Base-by-base conservation (phyloP, 1,140 invertebrate species). In the Cyclina sinensis region DNA sequence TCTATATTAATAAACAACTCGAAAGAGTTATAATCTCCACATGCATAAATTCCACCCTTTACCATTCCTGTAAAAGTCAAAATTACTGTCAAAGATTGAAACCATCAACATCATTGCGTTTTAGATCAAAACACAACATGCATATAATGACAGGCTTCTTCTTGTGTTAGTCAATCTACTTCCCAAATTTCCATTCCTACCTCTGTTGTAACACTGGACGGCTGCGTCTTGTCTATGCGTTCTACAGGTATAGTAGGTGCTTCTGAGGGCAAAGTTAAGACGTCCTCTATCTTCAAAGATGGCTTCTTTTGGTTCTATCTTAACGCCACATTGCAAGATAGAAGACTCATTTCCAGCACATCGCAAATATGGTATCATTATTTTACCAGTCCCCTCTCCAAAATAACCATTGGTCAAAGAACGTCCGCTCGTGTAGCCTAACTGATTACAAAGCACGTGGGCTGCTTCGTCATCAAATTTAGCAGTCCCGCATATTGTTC, bases 281-380 rank as follows among this genome's bases (percentile, higher is more conserved):
- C 68, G 59, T 0, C 68, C 65, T 18, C 68, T n/a, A 16, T 70
- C 37, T 43, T 76, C 48, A 27, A 32, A 76, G n/a, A 88, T 39
- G 5, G 79, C 86, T 32, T 88, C 86, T 51, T 70, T 68, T 0
- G 78, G 78, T 62, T 81, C 78, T 9, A 81, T 81, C 57, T 83
- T 68, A 27, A 83, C 70, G 18, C 84, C 84, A 80, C 89, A 90
- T 39, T 90, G 39, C 9, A 84, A 32, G n/a, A 90, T 27, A 4
- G 85, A 88, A 11, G 39, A 39, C n/a, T 90, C 89, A 68, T 90
- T 84, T 16, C 89, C 89, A 35, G 24, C 48, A 79, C 89, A 90
- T 18, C 80, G 65, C 39, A 90, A 37, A 43, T 88, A 82, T 5
- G 79, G 78, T 18, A 88, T 80, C 79, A 88, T 82, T 24, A 88